Percentiles rank a stretch among this genome's conserved stretches.
Conservation (phyloP, 2,113 vertebrate species). For the Morone chrysops region DNA sequence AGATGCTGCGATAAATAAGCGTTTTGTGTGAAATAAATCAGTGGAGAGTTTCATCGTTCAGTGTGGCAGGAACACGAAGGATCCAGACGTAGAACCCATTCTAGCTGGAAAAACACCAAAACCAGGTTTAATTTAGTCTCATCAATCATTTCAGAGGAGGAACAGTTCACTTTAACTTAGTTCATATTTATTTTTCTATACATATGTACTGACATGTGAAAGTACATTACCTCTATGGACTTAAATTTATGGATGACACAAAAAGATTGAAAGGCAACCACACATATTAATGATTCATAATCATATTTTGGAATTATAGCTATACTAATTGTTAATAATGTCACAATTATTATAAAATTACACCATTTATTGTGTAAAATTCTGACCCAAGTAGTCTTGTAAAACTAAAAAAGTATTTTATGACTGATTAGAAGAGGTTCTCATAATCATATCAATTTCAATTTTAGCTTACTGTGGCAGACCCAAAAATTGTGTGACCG, state of each 20-base stretch:
- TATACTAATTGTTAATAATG: too few relatives aligned
- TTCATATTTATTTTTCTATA: slow-evolving; percentile 10
- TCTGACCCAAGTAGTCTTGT: background rate
- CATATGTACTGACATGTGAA: background rate
- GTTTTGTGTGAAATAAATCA: slow-evolving; percentile 58
- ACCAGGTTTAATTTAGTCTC: slow-evolving; percentile 41
- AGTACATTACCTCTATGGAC: too few relatives aligned
- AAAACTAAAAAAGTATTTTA: too few relatives aligned
- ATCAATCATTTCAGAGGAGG: slow-evolving; percentile 33
- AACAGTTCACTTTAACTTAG: background rate
- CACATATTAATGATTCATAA: too few relatives aligned
- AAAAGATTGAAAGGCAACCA: background rate
- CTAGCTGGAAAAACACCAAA: slow-evolving; percentile 31
- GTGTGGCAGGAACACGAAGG: background rate
- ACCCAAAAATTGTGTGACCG: too few relatives aligned
- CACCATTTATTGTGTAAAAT: too few relatives aligned
- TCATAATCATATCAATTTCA: too few relatives aligned
- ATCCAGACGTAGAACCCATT: slow-evolving; percentile 21
- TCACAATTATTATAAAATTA: too few relatives aligned
- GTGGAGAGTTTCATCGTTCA: slow-evolving; percentile 37
- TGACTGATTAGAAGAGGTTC: too few relatives aligned
- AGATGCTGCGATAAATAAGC: slow-evolving; percentile 47
- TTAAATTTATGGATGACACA: background rate
- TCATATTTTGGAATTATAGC: too few relatives aligned
- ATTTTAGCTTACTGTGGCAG: too few relatives aligned